Evolutionary conservation across 2,797 vertebrate species (phyloP).

Genomic region (Bucorvus abyssinicus): DNA sequence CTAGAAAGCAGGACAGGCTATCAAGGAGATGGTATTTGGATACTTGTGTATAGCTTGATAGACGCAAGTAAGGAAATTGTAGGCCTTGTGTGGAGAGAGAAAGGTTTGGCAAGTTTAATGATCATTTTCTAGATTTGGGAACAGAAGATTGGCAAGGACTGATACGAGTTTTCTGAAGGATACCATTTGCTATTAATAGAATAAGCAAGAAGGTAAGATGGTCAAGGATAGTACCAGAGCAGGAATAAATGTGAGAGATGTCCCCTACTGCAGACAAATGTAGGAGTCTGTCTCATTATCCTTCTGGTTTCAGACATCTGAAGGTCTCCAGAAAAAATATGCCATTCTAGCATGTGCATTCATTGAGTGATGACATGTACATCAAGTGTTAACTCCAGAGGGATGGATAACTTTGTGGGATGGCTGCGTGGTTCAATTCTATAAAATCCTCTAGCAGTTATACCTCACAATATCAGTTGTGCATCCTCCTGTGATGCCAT

Average conservation of each 20-base stretch:
- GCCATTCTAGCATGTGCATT: accelerated
- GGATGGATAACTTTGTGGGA: not conserved
- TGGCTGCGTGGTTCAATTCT: not conserved
- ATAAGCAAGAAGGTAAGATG: not conserved
- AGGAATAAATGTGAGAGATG: not conserved
- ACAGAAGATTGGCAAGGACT: not conserved
- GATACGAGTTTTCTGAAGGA: not conserved
- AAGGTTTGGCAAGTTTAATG: not conserved
- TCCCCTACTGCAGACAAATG: not conserved
- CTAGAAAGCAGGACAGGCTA: not conserved
- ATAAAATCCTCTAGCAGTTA: not conserved
- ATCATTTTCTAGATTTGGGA: not conserved
- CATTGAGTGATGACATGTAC: not conserved
- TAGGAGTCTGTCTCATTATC: not conserved
- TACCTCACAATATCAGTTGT: not conserved
- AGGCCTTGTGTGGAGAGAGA: not conserved
- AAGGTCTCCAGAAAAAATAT: not conserved
- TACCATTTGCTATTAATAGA: not conserved
- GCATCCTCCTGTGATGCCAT: not conserved
- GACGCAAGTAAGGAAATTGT: not conserved
- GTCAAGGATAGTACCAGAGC: not conserved
- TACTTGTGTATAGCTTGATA: not conserved
- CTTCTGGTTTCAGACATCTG: conserved; percentile 19
- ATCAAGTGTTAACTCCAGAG: not conserved
- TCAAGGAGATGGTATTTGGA: not conserved